Percentiles rank a stretch among this genome's conserved stretches.
Evolutionary conservation across 1,140 invertebrate species (phyloP).

Genomic region (Galendromus occidentalis): DNA sequence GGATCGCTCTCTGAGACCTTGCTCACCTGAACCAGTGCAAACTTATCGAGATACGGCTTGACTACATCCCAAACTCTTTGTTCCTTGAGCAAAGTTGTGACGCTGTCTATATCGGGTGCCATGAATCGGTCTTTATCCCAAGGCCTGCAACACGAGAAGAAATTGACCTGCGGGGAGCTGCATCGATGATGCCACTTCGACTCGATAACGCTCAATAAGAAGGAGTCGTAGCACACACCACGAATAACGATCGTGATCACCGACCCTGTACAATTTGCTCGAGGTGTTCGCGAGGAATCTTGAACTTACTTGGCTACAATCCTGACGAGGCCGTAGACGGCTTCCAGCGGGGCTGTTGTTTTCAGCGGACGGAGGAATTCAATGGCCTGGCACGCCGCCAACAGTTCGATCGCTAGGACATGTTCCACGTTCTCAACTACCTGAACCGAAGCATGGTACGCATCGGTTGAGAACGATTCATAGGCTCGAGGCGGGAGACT

Average conservation of each 20-base stretch:
- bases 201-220: too few relatives aligned
- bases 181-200: neutral
- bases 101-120: conserved; percentile 43
- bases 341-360: conserved; percentile 45
- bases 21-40: neutral
- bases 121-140: conserved; percentile 46
- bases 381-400: conserved; percentile 50
- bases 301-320: conserved; percentile 30
- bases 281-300: too few relatives aligned
- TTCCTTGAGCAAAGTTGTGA: conserved; percentile 35
- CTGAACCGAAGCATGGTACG: conserved; percentile 18
- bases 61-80: conserved; percentile 38
- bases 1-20: neutral
- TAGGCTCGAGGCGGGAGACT: neutral
- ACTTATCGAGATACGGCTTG: conserved; percentile 17
- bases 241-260: too few relatives aligned
- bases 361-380: conserved; percentile 49
- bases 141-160: conserved; percentile 27
- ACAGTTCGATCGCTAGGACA: conserved; percentile 47
- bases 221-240: too few relatives aligned
- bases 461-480: neutral
- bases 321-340: conserved; percentile 43
- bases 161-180: neutral
- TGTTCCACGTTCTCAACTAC: conserved; percentile 46
- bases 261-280: too few relatives aligned